Percentiles rank a stretch among this genome's conserved stretches.
Conservation (phyloP, 2,797 vertebrate species). For the Syngnathus rostellatus region DNA sequence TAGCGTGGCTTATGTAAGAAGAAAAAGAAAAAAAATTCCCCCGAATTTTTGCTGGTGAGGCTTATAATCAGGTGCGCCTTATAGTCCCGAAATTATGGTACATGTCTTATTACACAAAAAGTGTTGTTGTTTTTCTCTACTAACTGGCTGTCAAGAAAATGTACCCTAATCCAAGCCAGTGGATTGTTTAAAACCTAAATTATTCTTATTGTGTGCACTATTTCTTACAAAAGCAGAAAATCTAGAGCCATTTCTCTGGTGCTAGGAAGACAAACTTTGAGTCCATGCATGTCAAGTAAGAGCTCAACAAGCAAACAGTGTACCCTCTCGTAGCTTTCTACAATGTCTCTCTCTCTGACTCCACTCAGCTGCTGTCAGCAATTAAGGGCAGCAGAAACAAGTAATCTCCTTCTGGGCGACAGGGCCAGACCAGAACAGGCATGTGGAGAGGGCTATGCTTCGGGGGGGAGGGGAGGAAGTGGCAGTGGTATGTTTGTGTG, state of each 20-base stretch:
- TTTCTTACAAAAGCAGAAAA: constrained; percentile 2
- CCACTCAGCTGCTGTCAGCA: constrained; percentile 73
- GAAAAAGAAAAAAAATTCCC: no score
- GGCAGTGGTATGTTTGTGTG: constrained; percentile 9
- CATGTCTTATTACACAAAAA: not conserved
- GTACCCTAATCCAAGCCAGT: not conserved
- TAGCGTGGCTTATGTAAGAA: no score
- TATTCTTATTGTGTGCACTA: not conserved
- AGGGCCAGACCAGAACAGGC: constrained; percentile 63
- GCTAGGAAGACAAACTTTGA: constrained; percentile 53
- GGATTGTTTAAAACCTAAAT: constrained; percentile 11
- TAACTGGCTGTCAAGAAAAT: not conserved
- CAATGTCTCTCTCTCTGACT: constrained; percentile 50
- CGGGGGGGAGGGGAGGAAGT: constrained; percentile 9
- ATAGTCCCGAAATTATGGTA: no score
- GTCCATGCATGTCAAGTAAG: constrained; percentile 56
- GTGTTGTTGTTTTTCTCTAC: not conserved
- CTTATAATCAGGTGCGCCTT: no score
- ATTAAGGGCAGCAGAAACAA: constrained; percentile 76
- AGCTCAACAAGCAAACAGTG: constrained; percentile 62
- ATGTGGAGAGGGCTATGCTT: constrained; percentile 59
- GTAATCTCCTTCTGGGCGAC: constrained; percentile 73
- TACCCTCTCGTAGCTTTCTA: constrained; percentile 44
- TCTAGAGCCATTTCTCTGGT: constrained; percentile 35
- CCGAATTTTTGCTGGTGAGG: no score